Percentiles rank a stretch among this genome's conserved stretches.
Evolutionary conservation across 2,888 invertebrate genomes (phyloP).

Genomic region (Ariolimax columbianus): DNA sequence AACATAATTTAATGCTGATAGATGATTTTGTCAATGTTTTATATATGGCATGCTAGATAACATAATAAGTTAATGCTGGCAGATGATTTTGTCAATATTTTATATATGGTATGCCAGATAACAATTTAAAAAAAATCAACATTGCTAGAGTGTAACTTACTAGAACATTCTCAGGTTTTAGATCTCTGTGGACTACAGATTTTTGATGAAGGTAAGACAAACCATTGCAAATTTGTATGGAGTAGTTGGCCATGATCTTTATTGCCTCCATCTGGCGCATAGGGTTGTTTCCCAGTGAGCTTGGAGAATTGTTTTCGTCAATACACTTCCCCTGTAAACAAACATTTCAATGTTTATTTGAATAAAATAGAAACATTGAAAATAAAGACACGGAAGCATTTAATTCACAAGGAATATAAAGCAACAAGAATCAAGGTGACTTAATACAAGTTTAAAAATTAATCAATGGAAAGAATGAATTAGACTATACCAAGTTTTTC

Average conservation of each 20-base stretch:
- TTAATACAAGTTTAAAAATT: too few species aligned
- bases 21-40: too few species aligned
- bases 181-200: conserved; percentile 71
- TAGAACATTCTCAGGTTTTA: conserved; percentile 74
- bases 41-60: too few species aligned
- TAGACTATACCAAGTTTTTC: too few species aligned
- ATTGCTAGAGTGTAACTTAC: conserved; percentile 57
- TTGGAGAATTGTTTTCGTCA: conserved; percentile 45
- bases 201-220: conserved; percentile 69
- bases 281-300: conserved; percentile 53
- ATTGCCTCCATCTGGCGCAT: conserved; percentile 58
- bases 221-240: conserved; percentile 64
- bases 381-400: neutral
- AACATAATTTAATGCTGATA: too few species aligned
- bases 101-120: too few species aligned
- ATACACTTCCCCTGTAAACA: conserved; percentile 58
- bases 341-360: neutral
- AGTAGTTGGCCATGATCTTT: conserved; percentile 61
- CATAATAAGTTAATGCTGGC: too few species aligned
- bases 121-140: too few species aligned
- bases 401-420: conserved; percentile 30
- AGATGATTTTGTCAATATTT: too few species aligned
- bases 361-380: too few species aligned
- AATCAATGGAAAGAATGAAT: too few species aligned
- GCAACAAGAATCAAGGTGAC: too few species aligned